Evolutionary conservation across 2,113 vertebrate species (phyloP).

Genomic region (Galbula dea): DNA sequence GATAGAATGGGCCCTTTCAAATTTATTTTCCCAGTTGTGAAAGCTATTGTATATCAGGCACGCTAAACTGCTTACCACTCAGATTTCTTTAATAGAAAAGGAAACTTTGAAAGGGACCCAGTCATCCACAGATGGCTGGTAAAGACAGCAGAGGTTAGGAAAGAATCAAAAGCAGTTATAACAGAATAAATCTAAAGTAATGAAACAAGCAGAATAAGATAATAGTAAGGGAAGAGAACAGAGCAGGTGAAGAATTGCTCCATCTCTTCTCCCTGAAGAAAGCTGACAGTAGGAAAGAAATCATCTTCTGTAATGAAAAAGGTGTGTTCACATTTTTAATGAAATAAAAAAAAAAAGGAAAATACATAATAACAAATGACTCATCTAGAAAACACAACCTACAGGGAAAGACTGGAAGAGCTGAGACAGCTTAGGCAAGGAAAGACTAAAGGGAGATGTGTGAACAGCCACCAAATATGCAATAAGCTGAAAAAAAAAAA

Average conservation of each 20-base stretch:
- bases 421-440: background rate
- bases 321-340: background rate
- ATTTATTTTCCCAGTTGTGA: slow-evolving; percentile 14
- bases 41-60: background rate
- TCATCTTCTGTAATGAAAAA: background rate
- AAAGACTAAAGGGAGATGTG: background rate
- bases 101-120: slow-evolving; percentile 8
- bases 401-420: background rate
- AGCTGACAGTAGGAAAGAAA: background rate
- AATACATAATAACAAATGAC: background rate
- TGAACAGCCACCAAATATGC: background rate
- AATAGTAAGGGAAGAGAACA: background rate
- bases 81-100: slow-evolving; percentile 24
- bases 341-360: background rate
- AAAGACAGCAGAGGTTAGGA: background rate
- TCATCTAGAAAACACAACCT: background rate
- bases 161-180: background rate
- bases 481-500: background rate
- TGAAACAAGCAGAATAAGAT: background rate
- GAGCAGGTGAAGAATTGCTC: background rate
- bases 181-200: slow-evolving; percentile 5
- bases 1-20: background rate
- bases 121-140: background rate
- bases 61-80: background rate
- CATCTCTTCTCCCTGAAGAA: background rate